These are phyloP conservation scores for Micromussa lordhowensis DNA, from an alignment of 92 coral and sea anemone genomes.

Conservation along the genomic window DNA sequence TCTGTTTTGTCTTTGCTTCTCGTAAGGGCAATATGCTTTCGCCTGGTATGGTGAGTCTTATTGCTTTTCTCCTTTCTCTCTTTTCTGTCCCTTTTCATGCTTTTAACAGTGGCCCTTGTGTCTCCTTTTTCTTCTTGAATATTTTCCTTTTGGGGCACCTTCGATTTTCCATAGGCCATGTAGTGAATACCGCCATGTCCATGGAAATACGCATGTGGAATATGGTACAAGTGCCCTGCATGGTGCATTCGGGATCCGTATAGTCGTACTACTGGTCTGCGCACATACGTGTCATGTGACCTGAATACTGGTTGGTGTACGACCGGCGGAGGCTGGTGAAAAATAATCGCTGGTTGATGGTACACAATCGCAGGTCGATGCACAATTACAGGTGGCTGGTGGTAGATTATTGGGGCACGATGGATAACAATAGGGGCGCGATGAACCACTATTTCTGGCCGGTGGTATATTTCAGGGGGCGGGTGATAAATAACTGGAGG, in stretches of 20 bases:
- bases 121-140: conserved; percentile 44
- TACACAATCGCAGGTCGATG: conserved; percentile 96
- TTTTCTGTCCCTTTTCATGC: conserved; percentile 4
- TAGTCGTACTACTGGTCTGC: conserved; percentile 66
- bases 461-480: conserved; percentile 95
- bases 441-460: conserved; percentile 97
- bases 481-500: conserved; percentile 98
- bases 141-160: conserved; percentile 65
- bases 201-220: conserved; percentile 80
- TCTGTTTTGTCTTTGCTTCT: conserved; percentile 63
- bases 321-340: conserved; percentile 90
- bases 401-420: conserved; percentile 94
- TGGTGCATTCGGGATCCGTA: conserved; percentile 68
- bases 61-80: neutral
- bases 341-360: conserved; percentile 87
- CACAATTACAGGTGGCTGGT: conserved; percentile 95
- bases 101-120: conserved; percentile 57
- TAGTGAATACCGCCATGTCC: conserved; percentile 71
- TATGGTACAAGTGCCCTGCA: conserved; percentile 68
- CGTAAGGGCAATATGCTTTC: conserved; percentile 36
- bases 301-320: conserved; percentile 82
- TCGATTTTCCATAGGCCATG: conserved; percentile 84
- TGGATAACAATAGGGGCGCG: conserved; percentile 95
- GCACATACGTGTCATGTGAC: conserved; percentile 87
- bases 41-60: neutral